Evolutionary conservation across 2,113 vertebrate genomes (phyloP).

Genomic region (Egretta garzetta): DNA sequence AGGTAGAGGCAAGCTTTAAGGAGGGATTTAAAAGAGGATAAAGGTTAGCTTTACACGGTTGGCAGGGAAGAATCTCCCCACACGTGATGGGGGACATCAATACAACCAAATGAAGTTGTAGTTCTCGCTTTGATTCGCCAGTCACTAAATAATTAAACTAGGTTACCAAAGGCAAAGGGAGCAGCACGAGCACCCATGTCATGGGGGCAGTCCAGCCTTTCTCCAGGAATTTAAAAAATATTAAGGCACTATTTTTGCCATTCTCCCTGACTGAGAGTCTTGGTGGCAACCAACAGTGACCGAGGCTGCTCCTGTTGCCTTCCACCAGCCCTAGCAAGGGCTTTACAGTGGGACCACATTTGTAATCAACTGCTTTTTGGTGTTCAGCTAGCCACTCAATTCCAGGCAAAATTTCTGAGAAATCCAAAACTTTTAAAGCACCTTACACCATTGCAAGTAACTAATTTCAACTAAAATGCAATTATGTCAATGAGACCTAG

Average conservation of each 20-base stretch:
- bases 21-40: neutral
- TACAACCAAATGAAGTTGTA: neutral
- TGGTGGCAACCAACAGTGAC: neutral
- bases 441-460: neutral
- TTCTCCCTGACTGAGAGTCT: neutral
- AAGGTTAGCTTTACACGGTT: conserved; percentile 1
- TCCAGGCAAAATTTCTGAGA: neutral
- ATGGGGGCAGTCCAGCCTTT: neutral
- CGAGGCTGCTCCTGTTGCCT: neutral
- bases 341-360: neutral
- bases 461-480: neutral
- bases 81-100: neutral
- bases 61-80: neutral
- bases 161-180: neutral
- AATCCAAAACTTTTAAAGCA: neutral
- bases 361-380: neutral
- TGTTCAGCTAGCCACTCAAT: neutral
- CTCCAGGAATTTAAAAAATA: neutral
- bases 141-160: neutral
- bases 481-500: neutral
- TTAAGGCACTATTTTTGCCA: neutral
- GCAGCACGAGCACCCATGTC: neutral
- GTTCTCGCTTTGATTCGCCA: neutral
- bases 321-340: neutral
- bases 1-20: conserved; percentile 16